These are phyloP conservation scores for Peromyscus eremicus DNA, from an alignment of 2,797 vertebrate genomes.

Conservation along the genomic window DNA sequence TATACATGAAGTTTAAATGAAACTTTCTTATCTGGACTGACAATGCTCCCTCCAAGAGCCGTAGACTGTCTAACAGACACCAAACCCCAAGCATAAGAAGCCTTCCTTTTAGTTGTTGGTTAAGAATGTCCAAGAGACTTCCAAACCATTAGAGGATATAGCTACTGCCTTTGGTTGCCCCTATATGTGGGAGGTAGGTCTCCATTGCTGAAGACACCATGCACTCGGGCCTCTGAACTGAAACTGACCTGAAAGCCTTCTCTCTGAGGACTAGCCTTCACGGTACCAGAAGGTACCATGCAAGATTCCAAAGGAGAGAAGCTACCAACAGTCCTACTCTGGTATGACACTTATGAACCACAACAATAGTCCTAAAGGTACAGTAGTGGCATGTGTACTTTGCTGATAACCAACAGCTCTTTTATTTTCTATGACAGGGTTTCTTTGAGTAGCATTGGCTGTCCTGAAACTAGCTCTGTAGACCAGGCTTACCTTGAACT, in stretches of 20 bases:
- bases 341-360: not conserved
- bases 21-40: not conserved
- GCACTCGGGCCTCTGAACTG: not conserved
- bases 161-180: not conserved
- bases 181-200: not conserved
- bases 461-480: not conserved
- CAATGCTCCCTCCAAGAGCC: not conserved
- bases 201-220: not conserved
- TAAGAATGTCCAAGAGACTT: not conserved
- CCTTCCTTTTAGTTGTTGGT: not conserved
- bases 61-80: not conserved
- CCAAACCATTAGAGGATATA: not conserved
- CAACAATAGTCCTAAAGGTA: not conserved
- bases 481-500: not conserved
- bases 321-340: not conserved
- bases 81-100: not conserved
- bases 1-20: not conserved
- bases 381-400: not conserved
- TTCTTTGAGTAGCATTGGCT: not conserved
- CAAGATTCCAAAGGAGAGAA: not conserved
- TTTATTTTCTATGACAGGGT: not conserved
- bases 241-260: not conserved
- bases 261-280: not conserved
- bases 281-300: not conserved
- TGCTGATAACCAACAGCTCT: not conserved